Base-by-base conservation (phyloP, 2,113 vertebrate genomes). In the Tinamus guttatus region DNA sequence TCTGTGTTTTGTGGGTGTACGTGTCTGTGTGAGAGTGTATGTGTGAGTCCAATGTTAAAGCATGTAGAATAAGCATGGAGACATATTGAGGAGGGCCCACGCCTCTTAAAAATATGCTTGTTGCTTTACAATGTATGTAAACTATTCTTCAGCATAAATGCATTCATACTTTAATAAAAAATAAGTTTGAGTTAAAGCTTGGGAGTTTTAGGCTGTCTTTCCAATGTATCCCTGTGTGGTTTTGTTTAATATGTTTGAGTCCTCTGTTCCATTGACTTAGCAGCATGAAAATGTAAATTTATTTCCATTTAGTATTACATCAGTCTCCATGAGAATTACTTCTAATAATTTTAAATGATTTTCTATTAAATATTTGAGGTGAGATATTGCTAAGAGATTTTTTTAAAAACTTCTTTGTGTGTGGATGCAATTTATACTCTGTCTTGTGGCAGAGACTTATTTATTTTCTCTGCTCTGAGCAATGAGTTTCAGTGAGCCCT, bases 161-260 rank as follows among this genome's bases (percentile, higher is more conserved):
- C 97, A 94, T 98, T 97, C 97, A 94, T 97, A 97, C 97, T 98
- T 98, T 97, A 98, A 98, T 98, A 97, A 98, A 98, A 97, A 97
- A 97, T 96, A 95, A 91, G 91, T 96, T 98, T 97, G 95, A 95
- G 62, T 97, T 96, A 95, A 97, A 96, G 27, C 52, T 36, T 89
- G 92, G 77, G 95, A 62, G 51, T 96, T 95, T 95, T 91, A 82
- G 94, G 64, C 58, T 94, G 81, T 91, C 56, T 88, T 80, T 94
- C 73, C 74, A 93, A 9, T 52, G n/a, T 47, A 76, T 30, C 54
- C 77, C n/a, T 49, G 38, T 36, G 41, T 51, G 41, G 20, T 75
- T 92, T 36, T 75, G 51, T 82, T 94, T 85, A 30, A 49, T 62
- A 30, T 36, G 34, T 36, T 13, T 13, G 70, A 36, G 47, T 85